phyloP scores from a whole-genome alignment of 2,797 vertebrate species.

The Anas bernieri region DNA sequence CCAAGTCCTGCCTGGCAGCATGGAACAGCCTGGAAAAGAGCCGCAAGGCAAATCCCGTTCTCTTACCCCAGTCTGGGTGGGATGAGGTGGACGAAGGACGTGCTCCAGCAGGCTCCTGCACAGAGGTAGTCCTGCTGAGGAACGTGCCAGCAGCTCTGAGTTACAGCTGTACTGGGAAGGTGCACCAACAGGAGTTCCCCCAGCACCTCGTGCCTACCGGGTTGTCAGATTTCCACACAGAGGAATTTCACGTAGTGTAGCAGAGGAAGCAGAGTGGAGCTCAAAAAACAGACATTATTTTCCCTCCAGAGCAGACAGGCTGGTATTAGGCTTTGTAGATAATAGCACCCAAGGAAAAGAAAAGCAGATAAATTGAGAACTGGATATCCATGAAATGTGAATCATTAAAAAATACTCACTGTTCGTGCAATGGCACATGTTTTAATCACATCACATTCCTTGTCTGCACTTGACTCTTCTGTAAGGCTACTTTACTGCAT shows the following conservation, averaged over 20 bases:
- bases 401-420: slow-evolving; percentile 10
- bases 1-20: background rate
- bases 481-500: background rate
- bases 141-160: background rate
- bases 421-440: background rate
- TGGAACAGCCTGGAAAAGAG: background rate
- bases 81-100: background rate
- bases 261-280: background rate
- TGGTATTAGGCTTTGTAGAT: background rate
- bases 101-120: background rate
- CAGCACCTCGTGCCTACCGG: background rate
- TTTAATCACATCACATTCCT: slow-evolving; percentile 29
- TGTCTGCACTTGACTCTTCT: background rate
- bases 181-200: background rate
- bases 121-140: background rate
- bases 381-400: slow-evolving; percentile 7
- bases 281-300: background rate
- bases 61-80: background rate
- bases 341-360: background rate
- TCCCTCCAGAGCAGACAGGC: background rate
- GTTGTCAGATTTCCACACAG: background rate
- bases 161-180: background rate
- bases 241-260: background rate
- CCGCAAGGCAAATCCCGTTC: rapidly evolving
- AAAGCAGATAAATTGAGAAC: background rate